Evolutionary conservation across 2,113 vertebrate species (phyloP), one percentile per base, ranked within the genome.

Genomic region (Bufo bufo): DNA sequence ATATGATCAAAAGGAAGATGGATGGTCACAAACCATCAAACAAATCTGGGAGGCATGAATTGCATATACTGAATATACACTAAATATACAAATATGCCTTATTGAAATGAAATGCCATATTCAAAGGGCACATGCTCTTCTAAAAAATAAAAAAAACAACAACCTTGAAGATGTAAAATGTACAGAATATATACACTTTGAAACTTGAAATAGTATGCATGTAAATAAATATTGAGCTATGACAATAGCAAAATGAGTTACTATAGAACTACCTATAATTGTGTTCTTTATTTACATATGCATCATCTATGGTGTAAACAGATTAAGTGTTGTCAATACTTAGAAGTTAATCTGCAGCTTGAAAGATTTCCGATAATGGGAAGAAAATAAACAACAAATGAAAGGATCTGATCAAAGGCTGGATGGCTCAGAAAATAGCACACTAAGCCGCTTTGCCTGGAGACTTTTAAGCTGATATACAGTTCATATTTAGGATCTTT

Each of bases 381-480:
- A 65, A 83, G 81, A 83, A 83, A 83, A 83, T 83, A 83, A 83
- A 83, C 81, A 83, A 66, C 81, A 83, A 83, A 83, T 83, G 81
- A 83, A 83, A 83, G 81, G 61, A 20, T 83, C 63, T 83, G 61
- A 83, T 83, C 61, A 83, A 66, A 83, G 61, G 47, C 61, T 69
- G 61, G 20, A n/a, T 52, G 61, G 81, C 61, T 83, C 19, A 66
- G 81, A 52, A 83, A 66, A 52, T 65, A 66, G 81, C 61, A 83
- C 63, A 83, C 10, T 66, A 65, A 83, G 81, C 81, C 52, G 61
- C 81, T 69, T 83, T 83, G 61, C 81, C 81, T 83, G 81, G 45
- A 83, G 81, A 83, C 58, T n/a, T 50, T 49, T 83, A 69, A 66
- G 61, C 81, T 69, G 11, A 83, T 83, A 63, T 83, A 50, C 81